A percentile compares a stretch with the other conserved stretches of the same genome.
phyloP scores from a whole-genome alignment of 1,140 invertebrate genomes.

The Orussus abietinus region DNA sequence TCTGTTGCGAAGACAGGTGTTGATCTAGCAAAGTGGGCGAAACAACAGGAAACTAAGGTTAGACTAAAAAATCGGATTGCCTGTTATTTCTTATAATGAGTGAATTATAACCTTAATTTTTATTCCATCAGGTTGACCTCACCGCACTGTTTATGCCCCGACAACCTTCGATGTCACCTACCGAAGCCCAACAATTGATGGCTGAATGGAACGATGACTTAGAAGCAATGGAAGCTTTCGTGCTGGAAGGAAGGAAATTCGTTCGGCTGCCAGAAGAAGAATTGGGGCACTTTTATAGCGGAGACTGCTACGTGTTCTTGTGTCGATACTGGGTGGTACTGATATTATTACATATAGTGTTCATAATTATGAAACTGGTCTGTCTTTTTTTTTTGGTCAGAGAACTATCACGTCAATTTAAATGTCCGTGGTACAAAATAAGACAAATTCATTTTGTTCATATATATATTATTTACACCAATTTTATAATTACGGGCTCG shows the following conservation, averaged over 20 bases:
- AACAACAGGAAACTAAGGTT: conserved; percentile 82
- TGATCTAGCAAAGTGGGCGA: conserved; percentile 91
- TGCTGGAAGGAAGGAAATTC: conserved; percentile 97
- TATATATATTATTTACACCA: too few species aligned
- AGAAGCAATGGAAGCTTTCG: conserved; percentile 96
- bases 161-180: conserved; percentile 79
- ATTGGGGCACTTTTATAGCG: conserved; percentile 88
- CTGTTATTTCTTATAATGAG: too few species aligned
- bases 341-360: too few species aligned
- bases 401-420: too few species aligned
- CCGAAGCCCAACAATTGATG: conserved; percentile 87
- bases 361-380: too few species aligned
- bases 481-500: too few species aligned
- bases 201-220: conserved; percentile 95
- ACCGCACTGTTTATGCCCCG: conserved; percentile 93
- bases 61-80: conserved; percentile 7
- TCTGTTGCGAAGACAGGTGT: conserved; percentile 95
- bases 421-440: too few species aligned
- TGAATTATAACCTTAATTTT: conserved; percentile 18
- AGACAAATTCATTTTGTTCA: too few species aligned
- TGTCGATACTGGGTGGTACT: conserved; percentile 91
- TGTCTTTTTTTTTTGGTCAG: too few species aligned
- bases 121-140: conserved; percentile 72
- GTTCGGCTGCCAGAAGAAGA: conserved; percentile 93
- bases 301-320: conserved; percentile 97